A percentile compares a stretch with the other conserved stretches of the same genome.
These are phyloP conservation scores for Aphidius ervi DNA, from an alignment of 1,140 invertebrate species.

Conservation along the genomic window DNA sequence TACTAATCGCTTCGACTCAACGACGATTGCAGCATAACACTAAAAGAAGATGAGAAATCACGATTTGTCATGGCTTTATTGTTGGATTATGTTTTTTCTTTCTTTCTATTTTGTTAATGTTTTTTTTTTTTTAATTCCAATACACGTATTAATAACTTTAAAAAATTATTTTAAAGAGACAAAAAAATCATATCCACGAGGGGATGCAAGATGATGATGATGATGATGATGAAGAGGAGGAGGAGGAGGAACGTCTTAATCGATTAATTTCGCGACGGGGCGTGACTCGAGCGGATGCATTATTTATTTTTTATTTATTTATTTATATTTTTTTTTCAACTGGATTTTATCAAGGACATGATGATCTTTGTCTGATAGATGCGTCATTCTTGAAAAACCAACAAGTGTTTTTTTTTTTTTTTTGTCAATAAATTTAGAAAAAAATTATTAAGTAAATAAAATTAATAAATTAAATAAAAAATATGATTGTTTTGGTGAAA, in stretches of 20 bases:
- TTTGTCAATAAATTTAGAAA: no score
- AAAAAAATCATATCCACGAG: no score
- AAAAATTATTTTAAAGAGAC: not conserved
- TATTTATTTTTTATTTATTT: not conserved
- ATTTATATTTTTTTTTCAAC: not conserved
- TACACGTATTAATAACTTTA: not conserved
- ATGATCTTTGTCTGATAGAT: not conserved
- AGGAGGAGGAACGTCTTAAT: constrained; percentile 22
- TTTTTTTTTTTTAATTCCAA: constrained; percentile 1
- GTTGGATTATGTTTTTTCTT: not conserved
- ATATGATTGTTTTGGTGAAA: no score
- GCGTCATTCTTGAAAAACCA: no score
- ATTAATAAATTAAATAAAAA: no score
- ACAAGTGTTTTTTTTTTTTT: no score
- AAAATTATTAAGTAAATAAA: no score
- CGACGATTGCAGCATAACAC: constrained; percentile 39
- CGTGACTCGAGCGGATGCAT: constrained; percentile 24
- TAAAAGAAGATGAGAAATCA: constrained; percentile 23
- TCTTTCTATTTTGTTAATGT: constrained; percentile 1
- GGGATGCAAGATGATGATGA: not conserved
- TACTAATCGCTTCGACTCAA: constrained; percentile 41
- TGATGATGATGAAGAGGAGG: not conserved
- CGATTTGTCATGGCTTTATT: constrained; percentile 33
- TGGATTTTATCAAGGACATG: not conserved
- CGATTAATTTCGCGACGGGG: constrained; percentile 35